Percentiles rank a stretch among this genome's conserved stretches.
phyloP scores from a whole-genome alignment of 2,113 vertebrate genomes.

The Pristiophorus japonicus region DNA sequence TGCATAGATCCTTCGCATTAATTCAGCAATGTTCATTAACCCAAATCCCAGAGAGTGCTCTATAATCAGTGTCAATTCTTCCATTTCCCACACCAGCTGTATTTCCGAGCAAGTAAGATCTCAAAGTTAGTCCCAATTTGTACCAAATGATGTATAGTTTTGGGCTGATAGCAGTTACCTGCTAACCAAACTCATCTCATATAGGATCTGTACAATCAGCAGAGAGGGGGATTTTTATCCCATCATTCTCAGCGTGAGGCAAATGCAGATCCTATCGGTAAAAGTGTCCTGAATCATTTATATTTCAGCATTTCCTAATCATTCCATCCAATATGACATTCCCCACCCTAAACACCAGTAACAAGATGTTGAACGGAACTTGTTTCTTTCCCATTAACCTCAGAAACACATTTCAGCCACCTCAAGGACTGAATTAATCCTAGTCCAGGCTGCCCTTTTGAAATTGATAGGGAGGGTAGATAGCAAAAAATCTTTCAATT shows the following conservation, averaged over 20 bases:
- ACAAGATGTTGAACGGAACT: not conserved
- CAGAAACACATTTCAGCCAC: too few species aligned
- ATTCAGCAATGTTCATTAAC: too few species aligned
- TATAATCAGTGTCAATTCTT: not conserved
- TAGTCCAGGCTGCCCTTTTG: too few species aligned
- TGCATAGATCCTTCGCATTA: too few species aligned
- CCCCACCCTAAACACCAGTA: not conserved
- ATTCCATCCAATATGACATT: not conserved
- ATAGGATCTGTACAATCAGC: not conserved
- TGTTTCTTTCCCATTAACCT: not conserved
- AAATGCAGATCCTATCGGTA: not conserved
- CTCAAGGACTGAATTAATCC: too few species aligned
- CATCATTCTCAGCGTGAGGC: not conserved
- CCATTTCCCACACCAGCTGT: not conserved
- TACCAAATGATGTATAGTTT: not conserved
- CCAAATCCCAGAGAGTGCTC: too few species aligned
- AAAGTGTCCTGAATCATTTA: not conserved
- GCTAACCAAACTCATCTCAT: not conserved
- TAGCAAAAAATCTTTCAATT: too few species aligned
- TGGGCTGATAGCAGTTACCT: not conserved
- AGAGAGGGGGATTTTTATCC: not conserved
- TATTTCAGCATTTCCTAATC: not conserved
- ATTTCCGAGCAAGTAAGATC: not conserved
- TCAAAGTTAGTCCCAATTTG: not conserved
- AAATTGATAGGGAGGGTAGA: too few species aligned